Evolutionary conservation across 2,797 vertebrate genomes (phyloP).

Genomic region (Oryzias dopingdopingensis): DNA sequence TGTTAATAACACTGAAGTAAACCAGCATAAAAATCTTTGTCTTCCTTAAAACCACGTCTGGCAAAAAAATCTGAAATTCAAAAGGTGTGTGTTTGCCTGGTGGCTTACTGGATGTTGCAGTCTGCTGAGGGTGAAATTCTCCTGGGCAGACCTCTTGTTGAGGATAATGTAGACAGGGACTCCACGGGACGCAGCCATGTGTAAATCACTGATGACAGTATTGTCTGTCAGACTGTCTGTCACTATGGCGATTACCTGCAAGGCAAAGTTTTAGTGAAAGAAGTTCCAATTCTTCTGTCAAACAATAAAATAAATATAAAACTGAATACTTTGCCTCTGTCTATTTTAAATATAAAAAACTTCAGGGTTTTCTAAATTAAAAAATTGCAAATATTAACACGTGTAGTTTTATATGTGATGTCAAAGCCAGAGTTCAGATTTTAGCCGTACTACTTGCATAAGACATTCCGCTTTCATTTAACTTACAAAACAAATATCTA

Average conservation of each 20-base stretch:
- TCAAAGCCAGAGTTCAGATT: no score
- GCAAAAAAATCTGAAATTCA: conserved; percentile 1
- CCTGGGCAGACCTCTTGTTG: conserved; percentile 77
- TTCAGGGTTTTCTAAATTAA: no score
- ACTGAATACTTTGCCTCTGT: no score
- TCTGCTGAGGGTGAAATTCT: conserved; percentile 72
- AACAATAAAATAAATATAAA: no score
- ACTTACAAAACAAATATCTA: no score
- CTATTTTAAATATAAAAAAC: no score
- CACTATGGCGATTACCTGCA: conserved; percentile 85
- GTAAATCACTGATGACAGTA: conserved; percentile 81
- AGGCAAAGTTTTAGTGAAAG: no score
- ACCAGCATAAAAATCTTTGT: background rate
- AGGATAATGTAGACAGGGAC: conserved; percentile 87
- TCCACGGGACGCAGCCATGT: conserved; percentile 72
- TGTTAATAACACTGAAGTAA: background rate
- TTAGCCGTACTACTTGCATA: no score
- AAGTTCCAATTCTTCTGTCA: no score
- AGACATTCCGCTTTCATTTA: no score
- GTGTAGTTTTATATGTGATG: no score
- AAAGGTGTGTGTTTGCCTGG: conserved; percentile 15
- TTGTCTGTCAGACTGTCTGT: conserved; percentile 85
- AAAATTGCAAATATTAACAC: no score
- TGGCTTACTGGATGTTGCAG: conserved; percentile 78
- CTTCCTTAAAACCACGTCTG: background rate